Conservation (phyloP, 1,140 invertebrate species). For the Antheraea mylitta region DNA sequence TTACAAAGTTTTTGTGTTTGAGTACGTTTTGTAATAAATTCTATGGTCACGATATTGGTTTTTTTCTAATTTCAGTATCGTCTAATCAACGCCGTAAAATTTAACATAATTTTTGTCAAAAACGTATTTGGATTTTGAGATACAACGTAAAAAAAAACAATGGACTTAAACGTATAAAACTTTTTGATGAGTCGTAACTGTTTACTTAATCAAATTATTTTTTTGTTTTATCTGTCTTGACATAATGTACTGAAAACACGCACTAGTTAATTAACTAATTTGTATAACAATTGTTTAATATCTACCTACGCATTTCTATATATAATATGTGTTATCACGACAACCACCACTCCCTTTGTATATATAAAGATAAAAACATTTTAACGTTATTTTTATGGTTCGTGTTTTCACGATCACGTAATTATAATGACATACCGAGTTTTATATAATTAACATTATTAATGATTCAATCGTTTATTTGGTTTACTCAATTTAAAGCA, state of each 20-base stretch:
- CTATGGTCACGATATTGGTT: too few relatives aligned
- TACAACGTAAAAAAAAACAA: too few relatives aligned
- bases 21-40: too few relatives aligned
- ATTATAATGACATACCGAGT: not conserved
- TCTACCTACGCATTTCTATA: conserved; percentile 37
- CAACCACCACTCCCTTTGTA: conserved; percentile 40
- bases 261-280: conserved; percentile 50
- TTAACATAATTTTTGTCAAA: too few relatives aligned
- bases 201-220: not conserved
- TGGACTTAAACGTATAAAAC: not conserved
- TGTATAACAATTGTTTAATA: conserved; percentile 42
- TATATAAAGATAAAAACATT: conserved; percentile 4
- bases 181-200: not conserved
- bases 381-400: conserved; percentile 5
- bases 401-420: not conserved
- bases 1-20: too few relatives aligned
- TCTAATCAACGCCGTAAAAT: too few relatives aligned
- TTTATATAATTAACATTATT: not conserved
- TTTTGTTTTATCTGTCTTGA: not conserved
- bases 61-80: too few relatives aligned
- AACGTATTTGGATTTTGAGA: too few relatives aligned
- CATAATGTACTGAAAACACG: conserved; percentile 27
- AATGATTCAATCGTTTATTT: not conserved
- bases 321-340: conserved; percentile 40
- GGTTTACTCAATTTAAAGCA: not conserved